Conservation (phyloP, 2,113 vertebrate genomes). For the Larimichthys crocea region DNA sequence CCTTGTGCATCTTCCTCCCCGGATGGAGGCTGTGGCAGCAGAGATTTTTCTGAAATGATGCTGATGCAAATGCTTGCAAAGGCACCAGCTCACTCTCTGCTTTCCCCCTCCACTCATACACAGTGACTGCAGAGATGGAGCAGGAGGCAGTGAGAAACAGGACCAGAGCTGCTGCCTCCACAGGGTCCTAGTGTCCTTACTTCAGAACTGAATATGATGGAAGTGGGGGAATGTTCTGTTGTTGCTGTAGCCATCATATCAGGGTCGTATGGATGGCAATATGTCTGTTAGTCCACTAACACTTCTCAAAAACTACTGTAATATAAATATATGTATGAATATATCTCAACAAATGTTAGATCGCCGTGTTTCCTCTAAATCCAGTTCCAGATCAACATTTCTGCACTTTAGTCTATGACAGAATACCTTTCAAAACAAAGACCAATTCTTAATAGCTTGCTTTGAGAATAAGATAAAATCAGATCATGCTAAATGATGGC, state of each 20-base stretch:
- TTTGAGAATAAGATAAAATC: not conserved
- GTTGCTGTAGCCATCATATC: not conserved
- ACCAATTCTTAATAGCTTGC: not conserved
- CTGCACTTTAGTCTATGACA: not conserved
- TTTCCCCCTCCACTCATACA: slow-evolving; percentile 73
- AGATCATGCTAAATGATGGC: not conserved
- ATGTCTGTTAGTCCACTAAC: not conserved
- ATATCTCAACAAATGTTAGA: too few species aligned
- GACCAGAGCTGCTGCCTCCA: slow-evolving; percentile 53
- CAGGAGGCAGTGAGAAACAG: slow-evolving; percentile 75
- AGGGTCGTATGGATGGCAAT: not conserved
- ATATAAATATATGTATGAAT: not conserved
- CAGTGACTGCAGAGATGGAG: slow-evolving; percentile 85
- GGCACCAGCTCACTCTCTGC: slow-evolving; percentile 65
- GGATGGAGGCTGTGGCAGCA: slow-evolving; percentile 66
- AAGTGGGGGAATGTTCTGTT: not conserved
- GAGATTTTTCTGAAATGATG: slow-evolving; percentile 59
- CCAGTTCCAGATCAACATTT: not conserved
- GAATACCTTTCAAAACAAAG: not conserved
- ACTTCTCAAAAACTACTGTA: not conserved
- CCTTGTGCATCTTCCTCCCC: slow-evolving; percentile 70
- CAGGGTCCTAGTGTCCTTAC: slow-evolving; percentile 82
- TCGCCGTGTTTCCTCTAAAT: not conserved
- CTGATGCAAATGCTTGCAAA: slow-evolving; percentile 75
- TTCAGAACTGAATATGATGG: not conserved